phyloP scores from a whole-genome alignment of 2,888 invertebrate genomes.

The Nemoura dubitans region DNA sequence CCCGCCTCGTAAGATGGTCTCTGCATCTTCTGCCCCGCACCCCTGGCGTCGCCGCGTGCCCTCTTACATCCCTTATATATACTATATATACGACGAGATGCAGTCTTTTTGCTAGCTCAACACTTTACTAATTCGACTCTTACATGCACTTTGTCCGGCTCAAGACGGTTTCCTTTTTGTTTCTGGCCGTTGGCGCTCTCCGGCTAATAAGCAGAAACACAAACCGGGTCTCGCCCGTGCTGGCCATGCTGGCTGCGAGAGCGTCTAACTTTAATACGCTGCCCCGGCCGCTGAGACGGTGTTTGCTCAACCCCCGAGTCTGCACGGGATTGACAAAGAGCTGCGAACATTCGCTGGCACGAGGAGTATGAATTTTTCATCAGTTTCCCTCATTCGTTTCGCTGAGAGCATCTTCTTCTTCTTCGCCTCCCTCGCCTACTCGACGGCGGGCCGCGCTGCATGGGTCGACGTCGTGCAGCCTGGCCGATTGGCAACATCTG shows the following conservation, averaged over 20 bases:
- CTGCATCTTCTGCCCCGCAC: constrained; percentile 23
- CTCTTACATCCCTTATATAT: too few relatives aligned
- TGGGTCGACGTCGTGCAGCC: too few relatives aligned
- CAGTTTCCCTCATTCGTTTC: constrained; percentile 32
- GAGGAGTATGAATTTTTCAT: constrained; percentile 40
- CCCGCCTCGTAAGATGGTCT: constrained; percentile 46
- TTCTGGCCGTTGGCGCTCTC: neutral
- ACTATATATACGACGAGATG: too few relatives aligned
- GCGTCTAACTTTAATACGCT: neutral
- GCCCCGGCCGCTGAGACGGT: neutral
- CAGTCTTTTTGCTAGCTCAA: constrained; percentile 13
- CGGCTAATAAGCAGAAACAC: constrained; percentile 4
- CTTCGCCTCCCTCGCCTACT: neutral
- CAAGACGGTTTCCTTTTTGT: neutral
- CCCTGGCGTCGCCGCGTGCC: too few relatives aligned
- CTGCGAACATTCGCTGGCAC: neutral
- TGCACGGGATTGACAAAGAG: neutral
- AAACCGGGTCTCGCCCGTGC: neutral
- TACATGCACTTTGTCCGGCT: neutral
- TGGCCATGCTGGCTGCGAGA: too few relatives aligned
- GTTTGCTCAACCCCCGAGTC: neutral
- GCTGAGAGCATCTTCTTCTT: constrained; percentile 18
- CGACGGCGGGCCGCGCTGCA: too few relatives aligned
- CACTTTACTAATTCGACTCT: neutral
- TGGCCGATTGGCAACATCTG: constrained; percentile 41